Conservation (phyloP, 2,797 vertebrate genomes). For the Petrocephalus schoutedeni region DNA sequence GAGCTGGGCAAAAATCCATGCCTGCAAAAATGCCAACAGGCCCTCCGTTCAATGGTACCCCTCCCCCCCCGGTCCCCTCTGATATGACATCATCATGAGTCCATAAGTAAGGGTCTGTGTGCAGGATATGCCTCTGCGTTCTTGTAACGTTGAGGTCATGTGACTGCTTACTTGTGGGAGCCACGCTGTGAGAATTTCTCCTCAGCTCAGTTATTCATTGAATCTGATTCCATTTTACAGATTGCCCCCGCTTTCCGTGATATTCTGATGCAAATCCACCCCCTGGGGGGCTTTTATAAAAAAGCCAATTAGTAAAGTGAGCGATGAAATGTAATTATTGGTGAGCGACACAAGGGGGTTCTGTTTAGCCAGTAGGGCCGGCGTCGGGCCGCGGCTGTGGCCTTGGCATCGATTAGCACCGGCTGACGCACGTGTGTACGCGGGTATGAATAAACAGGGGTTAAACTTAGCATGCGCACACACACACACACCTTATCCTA, state of each 20-base stretch:
- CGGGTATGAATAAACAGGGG: constrained; percentile 21
- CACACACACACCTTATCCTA: neutral
- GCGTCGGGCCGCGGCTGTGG: constrained; percentile 25
- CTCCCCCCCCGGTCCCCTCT: neutral
- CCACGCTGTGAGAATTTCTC: constrained; percentile 40
- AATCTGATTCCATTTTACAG: constrained; percentile 69
- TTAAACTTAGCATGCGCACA: constrained; percentile 4
- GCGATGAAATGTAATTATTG: constrained; percentile 60
- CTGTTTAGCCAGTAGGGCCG: neutral
- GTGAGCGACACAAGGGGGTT: constrained; percentile 43
- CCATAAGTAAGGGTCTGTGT: neutral
- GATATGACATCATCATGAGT: neutral
- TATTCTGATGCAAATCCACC: constrained; percentile 28
- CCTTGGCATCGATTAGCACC: constrained; percentile 46
- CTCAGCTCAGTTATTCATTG: constrained; percentile 64
- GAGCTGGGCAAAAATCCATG: neutral
- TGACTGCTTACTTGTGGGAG: constrained; percentile 43
- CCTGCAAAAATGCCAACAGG: neutral
- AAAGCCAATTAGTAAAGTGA: constrained; percentile 61
- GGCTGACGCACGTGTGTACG: constrained; percentile 26
- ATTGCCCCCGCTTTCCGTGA: constrained; percentile 37
- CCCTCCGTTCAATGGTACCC: neutral
- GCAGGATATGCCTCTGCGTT: constrained; percentile 23
- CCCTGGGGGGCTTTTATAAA: constrained; percentile 34
- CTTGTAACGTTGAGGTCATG: constrained; percentile 9